phyloP scores from a whole-genome alignment of 2,888 invertebrate genomes.

The Patella depressa region DNA sequence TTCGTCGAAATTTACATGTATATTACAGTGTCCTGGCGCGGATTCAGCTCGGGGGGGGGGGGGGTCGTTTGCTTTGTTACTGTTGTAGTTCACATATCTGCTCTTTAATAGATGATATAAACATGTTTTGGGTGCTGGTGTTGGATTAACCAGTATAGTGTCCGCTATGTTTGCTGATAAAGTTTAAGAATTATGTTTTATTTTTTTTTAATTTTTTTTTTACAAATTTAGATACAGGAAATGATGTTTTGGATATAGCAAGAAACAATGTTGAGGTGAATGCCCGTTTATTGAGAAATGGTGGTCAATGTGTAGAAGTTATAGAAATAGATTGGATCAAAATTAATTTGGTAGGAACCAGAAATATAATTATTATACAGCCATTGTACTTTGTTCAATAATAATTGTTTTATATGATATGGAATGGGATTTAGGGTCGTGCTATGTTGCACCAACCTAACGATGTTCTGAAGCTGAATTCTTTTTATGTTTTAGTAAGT shows the following conservation, averaged over 20 bases:
- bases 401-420: too few relatives aligned
- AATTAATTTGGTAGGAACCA: neutral
- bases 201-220: neutral
- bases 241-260: slow-evolving; percentile 19
- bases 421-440: too few relatives aligned
- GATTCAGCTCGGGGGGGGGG: too few relatives aligned
- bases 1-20: too few relatives aligned
- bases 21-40: too few relatives aligned
- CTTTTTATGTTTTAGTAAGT: too few relatives aligned
- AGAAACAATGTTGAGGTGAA: slow-evolving; percentile 22
- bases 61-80: too few relatives aligned
- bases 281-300: slow-evolving; percentile 8
- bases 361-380: too few relatives aligned
- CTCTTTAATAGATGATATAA: too few relatives aligned
- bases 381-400: neutral
- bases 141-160: slow-evolving; percentile 87
- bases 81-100: too few relatives aligned
- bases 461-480: too few relatives aligned
- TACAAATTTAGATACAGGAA: slow-evolving; percentile 19
- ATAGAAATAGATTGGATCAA: neutral
- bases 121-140: slow-evolving; percentile 82
- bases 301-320: neutral
- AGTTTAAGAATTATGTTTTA: slow-evolving; percentile 73
- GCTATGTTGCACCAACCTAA: too few relatives aligned
- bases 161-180: slow-evolving; percentile 81